Evolutionary conservation across 2,888 invertebrate genomes (phyloP), one percentile per base, ranked within the genome.

Genomic region (Melanostoma mellinum): DNA sequence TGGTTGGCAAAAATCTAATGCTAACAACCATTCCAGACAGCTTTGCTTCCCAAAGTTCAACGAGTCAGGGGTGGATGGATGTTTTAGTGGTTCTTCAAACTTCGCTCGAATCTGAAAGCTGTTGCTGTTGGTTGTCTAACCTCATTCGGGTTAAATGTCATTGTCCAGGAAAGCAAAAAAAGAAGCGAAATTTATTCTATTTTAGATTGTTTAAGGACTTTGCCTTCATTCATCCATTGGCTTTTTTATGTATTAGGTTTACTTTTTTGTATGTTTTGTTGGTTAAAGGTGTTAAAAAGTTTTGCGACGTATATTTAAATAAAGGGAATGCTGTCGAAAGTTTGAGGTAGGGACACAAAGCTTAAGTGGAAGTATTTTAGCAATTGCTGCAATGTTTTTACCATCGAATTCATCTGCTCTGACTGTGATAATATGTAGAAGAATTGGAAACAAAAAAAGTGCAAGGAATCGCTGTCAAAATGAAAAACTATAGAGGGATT

Each of bases 121-220:
- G 58, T 42, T 71, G 71, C 9, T 60, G 65, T 9, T 46, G 33
- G 68, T n/a, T 56, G 73, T 77, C 73, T 69, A 79, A 78, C 74
- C 69, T 75, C 67, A 67, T 56, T 38, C 60, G 65, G 78, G 69
- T 55, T 78, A 60, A 78, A 71, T 78, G 78, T 75, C 84, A 84
- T 58, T 74, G 69, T 6, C 84, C 71, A 55, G 65, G 52, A 55
- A 55, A 67, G 56, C 58, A 35, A 60, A 36, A 48, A 48, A 30
- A 63, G 36, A 50, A 63, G 50, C 10, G 6, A 6, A 36, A 8
- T 20, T 30, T 8, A 55, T 81, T 71, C 36, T 40, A 38, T 65
- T 73, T 56, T 71, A 20, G 52, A 69, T 48, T 65, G 52, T 33
- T 69, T 38, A 35, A 20, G 40, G 40, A 52, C 33, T 61, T 35